Base-by-base conservation (phyloP, 2,888 invertebrate genomes). In the Troglohyphantes excavatus region DNA sequence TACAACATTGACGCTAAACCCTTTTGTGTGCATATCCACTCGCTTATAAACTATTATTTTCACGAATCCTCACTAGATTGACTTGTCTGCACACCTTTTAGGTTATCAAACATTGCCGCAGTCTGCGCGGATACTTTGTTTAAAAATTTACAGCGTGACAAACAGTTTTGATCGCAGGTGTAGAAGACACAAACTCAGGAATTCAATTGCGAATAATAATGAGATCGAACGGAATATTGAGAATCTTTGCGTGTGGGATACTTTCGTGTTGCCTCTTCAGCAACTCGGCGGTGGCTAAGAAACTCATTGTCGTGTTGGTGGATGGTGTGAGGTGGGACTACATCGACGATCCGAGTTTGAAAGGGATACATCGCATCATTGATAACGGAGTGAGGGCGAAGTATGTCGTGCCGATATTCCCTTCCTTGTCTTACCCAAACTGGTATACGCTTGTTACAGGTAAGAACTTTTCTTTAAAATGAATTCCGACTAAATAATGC, bases 341-440 rank as follows among this genome's bases (percentile, higher is more conserved):
- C 27, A 33, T 73, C 5, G 39, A 73, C 6, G 73, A 81, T 17
- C 65, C 72, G 5, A 72, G 46, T 21, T 46, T 87, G 63, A 79
- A 73, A 67, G 79, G 87, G 2, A 63, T 87, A 13, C 59, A 6
- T 13, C 33, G 61, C 9, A 86, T 86, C 0, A 65, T 67, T 5
- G 81, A 87, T 1, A 67, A 29, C 13, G 89, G 89, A 33, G 83
- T 83, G 0, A 68, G 21, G n/a, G 89, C 89, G 1, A 67, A 65
- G 0, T 89, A 89, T 27, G 89, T 89, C 17, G 46, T 29, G 23
- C 89, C 89, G 1, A 43, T 89, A 2, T 89, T 61, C 26, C 89
- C 89, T 23, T 76, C 89, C 1, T n/a, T 83, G 23, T 89, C 89
- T 11, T 89, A 89, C 61, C 82, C 89, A 0, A 89, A 89, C 29